A percentile compares a stretch with the other conserved stretches of the same genome.
phyloP scores from a whole-genome alignment of 2,797 vertebrate species.

The Sphaeramia orbicularis region DNA sequence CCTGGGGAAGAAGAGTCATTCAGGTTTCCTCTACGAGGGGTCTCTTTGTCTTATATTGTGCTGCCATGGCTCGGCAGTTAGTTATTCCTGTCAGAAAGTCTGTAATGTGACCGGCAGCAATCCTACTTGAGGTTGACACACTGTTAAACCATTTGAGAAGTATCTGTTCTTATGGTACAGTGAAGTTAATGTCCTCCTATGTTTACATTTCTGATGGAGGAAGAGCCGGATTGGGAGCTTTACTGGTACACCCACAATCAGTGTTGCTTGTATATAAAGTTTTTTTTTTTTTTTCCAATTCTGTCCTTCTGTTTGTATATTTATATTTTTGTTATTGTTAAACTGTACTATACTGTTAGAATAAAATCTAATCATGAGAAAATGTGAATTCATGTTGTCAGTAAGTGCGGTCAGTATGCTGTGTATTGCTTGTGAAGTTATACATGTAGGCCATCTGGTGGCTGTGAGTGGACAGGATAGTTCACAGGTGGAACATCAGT shows the following conservation, averaged over 20 bases:
- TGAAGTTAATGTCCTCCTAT: conserved; percentile 45
- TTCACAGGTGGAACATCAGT: no score
- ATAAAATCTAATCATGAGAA: conserved; percentile 73
- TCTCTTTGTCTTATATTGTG: conserved; percentile 52
- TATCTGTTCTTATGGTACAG: conserved; percentile 38
- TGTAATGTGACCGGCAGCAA: conserved; percentile 48
- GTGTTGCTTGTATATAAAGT: conserved; percentile 79
- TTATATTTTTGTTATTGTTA: conserved; percentile 81
- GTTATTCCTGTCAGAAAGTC: conserved; percentile 51
- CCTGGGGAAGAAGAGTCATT: conserved; percentile 21
- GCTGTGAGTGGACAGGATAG: not conserved
- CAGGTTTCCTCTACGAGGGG: conserved; percentile 37
- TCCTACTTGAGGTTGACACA: conserved; percentile 30
- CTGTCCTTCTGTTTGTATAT: conserved; percentile 70
- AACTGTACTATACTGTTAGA: conserved; percentile 71
- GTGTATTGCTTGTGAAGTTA: conserved; percentile 1
- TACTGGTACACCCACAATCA: conserved; percentile 57
- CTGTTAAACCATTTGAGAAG: conserved; percentile 29
- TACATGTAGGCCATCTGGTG: conserved; percentile 50
- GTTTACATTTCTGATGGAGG: conserved; percentile 77
- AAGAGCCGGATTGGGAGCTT: conserved; percentile 44
- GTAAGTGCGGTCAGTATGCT: not conserved
- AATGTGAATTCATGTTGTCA: conserved; percentile 28
- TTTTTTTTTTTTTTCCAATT: conserved; percentile 33
- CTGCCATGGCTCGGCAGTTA: conserved; percentile 37